Conservation (phyloP, 2,113 vertebrate species). For the Callocephalon fimbriatum region DNA sequence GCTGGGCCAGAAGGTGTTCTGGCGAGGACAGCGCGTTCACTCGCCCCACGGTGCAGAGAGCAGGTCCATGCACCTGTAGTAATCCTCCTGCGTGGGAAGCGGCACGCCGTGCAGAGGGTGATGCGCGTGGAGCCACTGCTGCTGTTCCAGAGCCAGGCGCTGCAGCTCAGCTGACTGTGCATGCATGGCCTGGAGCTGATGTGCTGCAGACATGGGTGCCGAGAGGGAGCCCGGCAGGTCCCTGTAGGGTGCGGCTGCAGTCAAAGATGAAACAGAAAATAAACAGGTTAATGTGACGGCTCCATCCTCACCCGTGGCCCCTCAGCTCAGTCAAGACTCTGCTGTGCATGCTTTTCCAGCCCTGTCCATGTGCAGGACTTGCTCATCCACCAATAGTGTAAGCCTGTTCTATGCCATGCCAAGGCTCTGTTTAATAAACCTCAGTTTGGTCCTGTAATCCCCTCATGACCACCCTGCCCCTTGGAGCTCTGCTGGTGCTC, state of each 20-base stretch:
- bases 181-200: constrained; percentile 99
- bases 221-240: constrained; percentile 94
- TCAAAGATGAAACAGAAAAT: neutral
- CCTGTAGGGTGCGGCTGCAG: constrained; percentile 92
- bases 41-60: neutral
- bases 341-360: neutral
- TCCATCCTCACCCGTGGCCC: neutral
- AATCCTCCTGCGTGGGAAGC: constrained; percentile 92
- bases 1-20: neutral
- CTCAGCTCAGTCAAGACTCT: neutral
- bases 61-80: constrained; percentile 82
- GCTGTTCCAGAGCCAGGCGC: constrained; percentile 97
- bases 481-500: neutral
- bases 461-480: neutral
- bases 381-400: fast-evolving
- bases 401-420: fast-evolving
- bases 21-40: neutral
- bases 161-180: constrained; percentile 97
- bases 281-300: neutral
- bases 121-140: constrained; percentile 95
- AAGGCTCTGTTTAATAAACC: neutral
- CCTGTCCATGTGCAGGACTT: neutral
- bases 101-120: constrained; percentile 89
- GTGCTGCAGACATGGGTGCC: constrained; percentile 93
- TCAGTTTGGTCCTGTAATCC: neutral